A percentile compares a stretch with the other conserved stretches of the same genome.
phyloP scores from a whole-genome alignment of 2,888 invertebrate genomes.

The Oconnorella tubifera region DNA sequence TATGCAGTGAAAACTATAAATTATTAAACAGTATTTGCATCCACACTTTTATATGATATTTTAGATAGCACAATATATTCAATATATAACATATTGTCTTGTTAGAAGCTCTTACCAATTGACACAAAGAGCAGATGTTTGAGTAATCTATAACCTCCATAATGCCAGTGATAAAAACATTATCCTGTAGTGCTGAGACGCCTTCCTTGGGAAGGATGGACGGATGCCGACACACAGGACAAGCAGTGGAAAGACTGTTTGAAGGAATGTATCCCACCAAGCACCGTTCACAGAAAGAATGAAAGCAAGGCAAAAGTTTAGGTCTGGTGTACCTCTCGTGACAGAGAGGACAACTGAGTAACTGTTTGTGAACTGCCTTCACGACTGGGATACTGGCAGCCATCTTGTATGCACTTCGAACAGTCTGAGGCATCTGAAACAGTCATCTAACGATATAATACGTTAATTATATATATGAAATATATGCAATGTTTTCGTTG shows the following conservation, averaged over 20 bases:
- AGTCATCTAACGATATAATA: not conserved
- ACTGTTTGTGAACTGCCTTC: slow-evolving; percentile 19
- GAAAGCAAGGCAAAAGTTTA: slow-evolving; percentile 59
- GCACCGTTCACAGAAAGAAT: slow-evolving; percentile 59
- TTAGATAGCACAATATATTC: too few species aligned
- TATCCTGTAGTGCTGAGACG: slow-evolving; percentile 56
- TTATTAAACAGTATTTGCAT: too few species aligned
- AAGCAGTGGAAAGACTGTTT: slow-evolving; percentile 58
- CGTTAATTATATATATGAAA: not conserved
- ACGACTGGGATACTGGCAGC: not conserved
- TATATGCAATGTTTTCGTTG: too few species aligned
- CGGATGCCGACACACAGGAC: slow-evolving; percentile 59
- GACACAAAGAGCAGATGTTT: slow-evolving; percentile 17
- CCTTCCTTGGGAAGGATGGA: slow-evolving; percentile 59
- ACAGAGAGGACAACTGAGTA: slow-evolving; percentile 55
- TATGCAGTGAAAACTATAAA: too few species aligned
- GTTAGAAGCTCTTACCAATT: slow-evolving; percentile 9
- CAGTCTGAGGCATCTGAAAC: not conserved
- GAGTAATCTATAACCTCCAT: slow-evolving; percentile 52
- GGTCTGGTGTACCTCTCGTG: slow-evolving; percentile 50
- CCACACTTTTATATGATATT: too few species aligned
- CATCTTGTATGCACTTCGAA: slow-evolving; percentile 1
- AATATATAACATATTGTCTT: too few species aligned
- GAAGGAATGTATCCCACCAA: slow-evolving; percentile 57
- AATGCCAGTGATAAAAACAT: slow-evolving; percentile 56